Evolutionary conservation across 2,888 invertebrate species (phyloP), one percentile per base, ranked within the genome.

Genomic region (Cheilosia urbana): DNA sequence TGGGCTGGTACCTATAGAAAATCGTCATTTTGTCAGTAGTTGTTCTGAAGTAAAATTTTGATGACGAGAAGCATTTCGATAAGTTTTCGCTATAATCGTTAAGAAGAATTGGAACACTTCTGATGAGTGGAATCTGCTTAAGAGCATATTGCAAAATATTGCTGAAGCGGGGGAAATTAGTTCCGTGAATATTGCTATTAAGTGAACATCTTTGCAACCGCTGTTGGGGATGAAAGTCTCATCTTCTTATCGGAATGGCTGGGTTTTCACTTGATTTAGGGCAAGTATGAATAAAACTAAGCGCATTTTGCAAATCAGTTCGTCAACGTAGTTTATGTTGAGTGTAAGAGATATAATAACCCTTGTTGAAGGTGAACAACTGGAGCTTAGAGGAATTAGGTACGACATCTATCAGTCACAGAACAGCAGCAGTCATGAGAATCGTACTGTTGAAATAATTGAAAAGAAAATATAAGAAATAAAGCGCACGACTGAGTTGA

Each of bases 31-130:
- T 72, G 51, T 49, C 71, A 65, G 51, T 47, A 27, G 40, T 47
- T 77, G 37, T 37, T 37, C 37, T 37, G 45, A 13, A 19, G 78
- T 57, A 63, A 63, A 57, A 63, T 63, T 83, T 84, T 84, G 69
- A 83, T 78, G 78, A 73, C 60, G 60, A 47, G 24, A 42, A 55
- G 40, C 53, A 83, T 68, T 78, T 80, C 75, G 84, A 84, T 75
- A 66, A 75, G 84, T 84, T 84, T 84, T 21, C 30, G 58, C 51
- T 42, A 75, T 84, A 72, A 73, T 75, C 79, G 79, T 84, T 75
- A 53, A 53, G 19, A 65, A 27, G 65, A 71, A 80, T 60, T 69
- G 71, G 65, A 71, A 76, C 37, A 63, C 37, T 78, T 57, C 42
- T 24, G 55, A 47, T 37, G 45, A 49, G 49, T 19, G 37, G 62